Conservation (phyloP, 2,888 invertebrate genomes). For the Sinohyriopsis cumingii region DNA sequence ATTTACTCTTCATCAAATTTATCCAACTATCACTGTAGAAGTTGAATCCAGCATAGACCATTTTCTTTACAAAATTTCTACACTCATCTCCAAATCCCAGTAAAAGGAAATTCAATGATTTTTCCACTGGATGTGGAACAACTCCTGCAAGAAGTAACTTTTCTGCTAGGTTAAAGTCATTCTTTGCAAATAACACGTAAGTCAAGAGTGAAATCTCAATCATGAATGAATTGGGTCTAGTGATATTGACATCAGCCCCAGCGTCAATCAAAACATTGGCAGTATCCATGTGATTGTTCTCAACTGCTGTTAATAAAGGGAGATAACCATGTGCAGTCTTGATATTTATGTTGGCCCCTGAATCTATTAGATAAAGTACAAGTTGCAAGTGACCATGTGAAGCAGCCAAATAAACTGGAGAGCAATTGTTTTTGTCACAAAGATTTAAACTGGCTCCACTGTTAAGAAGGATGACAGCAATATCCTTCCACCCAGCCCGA, state of each 20-base stretch:
- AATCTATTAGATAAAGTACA: slow-evolving; percentile 12
- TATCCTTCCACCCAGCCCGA: slow-evolving; percentile 15
- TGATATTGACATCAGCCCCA: slow-evolving; percentile 24
- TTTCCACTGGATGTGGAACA: slow-evolving; percentile 16
- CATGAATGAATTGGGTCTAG: slow-evolving; percentile 20
- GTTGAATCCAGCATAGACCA: slow-evolving; percentile 18
- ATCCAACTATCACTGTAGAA: slow-evolving; percentile 20
- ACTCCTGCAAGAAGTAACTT: slow-evolving; percentile 16
- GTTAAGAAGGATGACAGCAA: slow-evolving; percentile 11
- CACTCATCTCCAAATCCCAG: slow-evolving; percentile 9
- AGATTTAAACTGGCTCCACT: slow-evolving; percentile 18
- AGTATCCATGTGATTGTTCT: slow-evolving; percentile 17
- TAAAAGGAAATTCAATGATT: slow-evolving; percentile 15
- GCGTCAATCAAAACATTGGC: slow-evolving; percentile 12
- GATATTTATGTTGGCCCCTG: slow-evolving; percentile 16
- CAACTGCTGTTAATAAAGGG: slow-evolving; percentile 21
- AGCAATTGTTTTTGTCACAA: slow-evolving; percentile 17
- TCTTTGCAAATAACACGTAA: slow-evolving; percentile 19
- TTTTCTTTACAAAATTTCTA: slow-evolving; percentile 15
- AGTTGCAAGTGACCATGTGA: slow-evolving; percentile 18
- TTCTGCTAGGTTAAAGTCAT: slow-evolving; percentile 17
- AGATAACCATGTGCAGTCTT: slow-evolving; percentile 20
- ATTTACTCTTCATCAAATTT: slow-evolving; percentile 7
- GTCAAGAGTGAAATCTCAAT: slow-evolving; percentile 21
- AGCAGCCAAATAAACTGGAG: slow-evolving; percentile 21